phyloP scores from a whole-genome alignment of 2,797 vertebrate genomes.

The Brachyrhaphis roseni region DNA sequence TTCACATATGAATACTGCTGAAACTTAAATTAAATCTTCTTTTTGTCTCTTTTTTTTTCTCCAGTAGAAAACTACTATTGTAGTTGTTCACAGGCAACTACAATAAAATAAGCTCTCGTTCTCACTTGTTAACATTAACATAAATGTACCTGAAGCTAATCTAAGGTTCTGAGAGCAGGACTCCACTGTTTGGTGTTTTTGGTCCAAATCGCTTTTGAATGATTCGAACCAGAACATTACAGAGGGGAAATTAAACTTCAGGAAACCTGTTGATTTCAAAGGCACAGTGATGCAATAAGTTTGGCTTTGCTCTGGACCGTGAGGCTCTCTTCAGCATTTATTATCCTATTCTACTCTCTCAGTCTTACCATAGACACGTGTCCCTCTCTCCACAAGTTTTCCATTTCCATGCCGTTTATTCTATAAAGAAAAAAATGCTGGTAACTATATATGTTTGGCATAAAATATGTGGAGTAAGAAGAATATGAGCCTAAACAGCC shows the following conservation, averaged over 20 bases:
- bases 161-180: conserved; percentile 13
- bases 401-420: conserved; percentile 22
- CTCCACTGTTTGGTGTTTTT: conserved; percentile 38
- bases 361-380: conserved; percentile 61
- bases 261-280: conserved; percentile 78
- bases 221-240: conserved; percentile 67
- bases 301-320: conserved; percentile 63
- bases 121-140: not conserved
- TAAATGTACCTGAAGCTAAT: conserved; percentile 13
- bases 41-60: not conserved
- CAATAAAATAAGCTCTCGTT: not conserved
- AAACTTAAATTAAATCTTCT: not conserved
- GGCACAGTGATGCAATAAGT: conserved; percentile 71
- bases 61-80: too few species aligned
- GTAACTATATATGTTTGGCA: conserved; percentile 20
- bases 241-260: conserved; percentile 59
- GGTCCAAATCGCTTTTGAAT: conserved; percentile 51
- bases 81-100: not conserved
- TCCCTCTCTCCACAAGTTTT: conserved; percentile 49
- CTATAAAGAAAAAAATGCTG: conserved; percentile 21
- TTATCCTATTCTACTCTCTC: conserved; percentile 56
- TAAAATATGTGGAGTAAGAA: conserved; percentile 20
- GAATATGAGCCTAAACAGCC: conserved; percentile 20
- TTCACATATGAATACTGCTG: not conserved
- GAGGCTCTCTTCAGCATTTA: conserved; percentile 61